A percentile compares a stretch with the other conserved stretches of the same genome.
Conservation (phyloP, 37 sponge, comb jelly and placozoan genomes). For the Theonella swinhoei region DNA sequence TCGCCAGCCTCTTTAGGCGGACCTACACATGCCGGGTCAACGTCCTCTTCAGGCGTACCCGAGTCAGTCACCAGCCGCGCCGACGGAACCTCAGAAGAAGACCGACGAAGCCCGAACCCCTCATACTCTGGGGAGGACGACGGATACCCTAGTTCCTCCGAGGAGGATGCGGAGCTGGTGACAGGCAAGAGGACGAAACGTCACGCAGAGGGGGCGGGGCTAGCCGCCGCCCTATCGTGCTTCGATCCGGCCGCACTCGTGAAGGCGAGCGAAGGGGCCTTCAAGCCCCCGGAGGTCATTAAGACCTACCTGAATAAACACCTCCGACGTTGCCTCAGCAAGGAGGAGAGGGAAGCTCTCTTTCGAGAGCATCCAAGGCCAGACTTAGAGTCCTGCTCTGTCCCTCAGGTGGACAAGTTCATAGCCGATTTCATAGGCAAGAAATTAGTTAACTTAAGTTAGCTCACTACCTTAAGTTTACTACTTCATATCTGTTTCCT, state of each 20-base stretch:
- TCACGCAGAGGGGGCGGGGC: neutral
- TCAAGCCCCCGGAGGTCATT: neutral
- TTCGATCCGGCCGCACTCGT: conserved; percentile 21
- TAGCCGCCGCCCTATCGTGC: neutral
- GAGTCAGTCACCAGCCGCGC: neutral
- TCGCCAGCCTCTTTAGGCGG: conserved; percentile 15
- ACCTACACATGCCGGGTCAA: neutral
- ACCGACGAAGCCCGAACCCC: too few relatives aligned
- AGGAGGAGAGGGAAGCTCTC: conserved; percentile 39
- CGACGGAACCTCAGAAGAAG: too few relatives aligned
- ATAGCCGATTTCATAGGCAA: conserved; percentile 15
- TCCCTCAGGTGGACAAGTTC: conserved; percentile 27
- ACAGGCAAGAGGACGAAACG: neutral
- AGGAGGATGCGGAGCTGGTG: neutral
- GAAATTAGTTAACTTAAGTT: too few relatives aligned
- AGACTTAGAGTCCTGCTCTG: neutral
- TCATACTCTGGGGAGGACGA: too few relatives aligned
- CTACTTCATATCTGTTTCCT: too few relatives aligned
- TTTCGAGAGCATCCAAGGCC: conserved; percentile 15
- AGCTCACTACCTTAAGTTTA: too few relatives aligned
- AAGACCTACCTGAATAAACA: conserved; percentile 25
- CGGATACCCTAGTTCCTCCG: neutral
- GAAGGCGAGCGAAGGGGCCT: neutral
- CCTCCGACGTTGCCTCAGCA: conserved; percentile 24
- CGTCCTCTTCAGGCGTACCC: neutral